These are phyloP conservation scores for Crenichthys baileyi DNA, from an alignment of 2,797 vertebrate species.

Conservation along the genomic window DNA sequence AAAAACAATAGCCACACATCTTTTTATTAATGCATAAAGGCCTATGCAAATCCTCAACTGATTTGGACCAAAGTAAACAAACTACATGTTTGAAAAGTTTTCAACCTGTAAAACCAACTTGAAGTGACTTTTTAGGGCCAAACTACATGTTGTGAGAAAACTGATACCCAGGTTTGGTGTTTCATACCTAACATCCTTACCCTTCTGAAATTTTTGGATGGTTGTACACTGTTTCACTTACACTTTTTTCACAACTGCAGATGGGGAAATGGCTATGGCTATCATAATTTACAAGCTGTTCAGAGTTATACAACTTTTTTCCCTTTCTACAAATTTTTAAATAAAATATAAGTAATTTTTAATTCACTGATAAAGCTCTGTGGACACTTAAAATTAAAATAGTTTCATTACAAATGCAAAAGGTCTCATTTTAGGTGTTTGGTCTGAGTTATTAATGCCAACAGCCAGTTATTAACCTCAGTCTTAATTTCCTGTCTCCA, in stretches of 20 bases:
- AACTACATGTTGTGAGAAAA: background rate
- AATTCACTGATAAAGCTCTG: background rate
- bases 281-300: background rate
- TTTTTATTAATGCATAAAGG: too few species aligned
- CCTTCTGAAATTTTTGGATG: background rate
- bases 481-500: constrained; percentile 51
- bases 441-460: constrained; percentile 24
- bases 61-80: background rate
- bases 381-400: constrained; percentile 19
- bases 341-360: background rate
- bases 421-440: constrained; percentile 43
- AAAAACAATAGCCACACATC: too few species aligned
- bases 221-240: background rate
- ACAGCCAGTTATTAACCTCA: constrained; percentile 49
- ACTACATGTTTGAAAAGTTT: background rate
- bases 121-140: background rate
- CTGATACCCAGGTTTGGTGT: too few species aligned
- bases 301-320: background rate
- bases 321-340: background rate
- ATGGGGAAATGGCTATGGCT: background rate
- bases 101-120: background rate
- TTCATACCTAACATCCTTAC: background rate
- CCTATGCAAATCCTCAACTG: background rate
- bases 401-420: constrained; percentile 16
- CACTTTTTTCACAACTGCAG: too few species aligned